Evolutionary conservation across 2,888 invertebrate genomes (phyloP).

Genomic region (Synanthedon andrenaeformis): DNA sequence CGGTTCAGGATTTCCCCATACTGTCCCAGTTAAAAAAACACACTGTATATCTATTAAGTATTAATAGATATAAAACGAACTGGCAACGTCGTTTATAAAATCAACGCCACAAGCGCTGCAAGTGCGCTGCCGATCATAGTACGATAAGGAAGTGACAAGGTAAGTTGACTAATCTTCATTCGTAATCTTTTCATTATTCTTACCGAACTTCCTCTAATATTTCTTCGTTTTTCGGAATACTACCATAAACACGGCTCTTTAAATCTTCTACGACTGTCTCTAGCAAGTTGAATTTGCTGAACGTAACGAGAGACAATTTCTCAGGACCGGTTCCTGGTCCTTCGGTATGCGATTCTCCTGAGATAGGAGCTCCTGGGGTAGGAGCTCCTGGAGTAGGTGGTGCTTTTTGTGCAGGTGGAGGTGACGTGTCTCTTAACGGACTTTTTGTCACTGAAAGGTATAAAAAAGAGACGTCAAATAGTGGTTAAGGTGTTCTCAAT

Average conservation of each 20-base stretch:
- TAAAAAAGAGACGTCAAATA: not conserved
- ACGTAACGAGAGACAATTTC: constrained; percentile 52
- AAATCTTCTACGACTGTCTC: constrained; percentile 44
- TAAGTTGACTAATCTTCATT: no score
- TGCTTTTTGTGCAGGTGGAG: not conserved
- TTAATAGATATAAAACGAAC: no score
- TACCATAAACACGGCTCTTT: constrained; percentile 48
- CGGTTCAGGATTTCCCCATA: no score
- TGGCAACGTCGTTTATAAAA: no score
- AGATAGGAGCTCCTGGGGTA: constrained; percentile 7
- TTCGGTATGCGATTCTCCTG: not conserved
- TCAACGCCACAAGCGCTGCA: no score
- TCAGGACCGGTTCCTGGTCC: constrained; percentile 18
- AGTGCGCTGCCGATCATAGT: no score
- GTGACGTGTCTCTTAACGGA: not conserved
- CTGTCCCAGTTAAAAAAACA: no score
- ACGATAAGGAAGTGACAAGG: no score
- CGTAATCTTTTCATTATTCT: not conserved
- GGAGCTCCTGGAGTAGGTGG: not conserved
- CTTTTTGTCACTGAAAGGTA: not conserved
- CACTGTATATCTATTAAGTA: no score
- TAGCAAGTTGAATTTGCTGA: constrained; percentile 52
- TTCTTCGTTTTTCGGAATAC: constrained; percentile 49
- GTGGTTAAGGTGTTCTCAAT: not conserved
- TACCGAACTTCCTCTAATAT: constrained; percentile 57